phyloP scores from a whole-genome alignment of 2,113 vertebrate species.

The Uria lomvia region DNA sequence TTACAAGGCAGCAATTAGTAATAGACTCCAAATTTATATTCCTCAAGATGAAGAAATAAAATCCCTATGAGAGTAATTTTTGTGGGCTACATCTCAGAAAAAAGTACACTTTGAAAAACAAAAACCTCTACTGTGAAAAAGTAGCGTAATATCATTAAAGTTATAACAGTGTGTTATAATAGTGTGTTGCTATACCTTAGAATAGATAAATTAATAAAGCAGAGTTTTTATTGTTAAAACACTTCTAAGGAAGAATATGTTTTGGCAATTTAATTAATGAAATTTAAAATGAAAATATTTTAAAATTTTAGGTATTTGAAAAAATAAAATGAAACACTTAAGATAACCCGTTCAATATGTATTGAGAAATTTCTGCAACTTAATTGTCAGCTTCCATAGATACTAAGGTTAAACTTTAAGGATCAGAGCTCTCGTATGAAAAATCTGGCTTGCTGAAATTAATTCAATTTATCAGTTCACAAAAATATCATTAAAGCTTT shows the following conservation, averaged over 20 bases:
- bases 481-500: background rate
- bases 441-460: background rate
- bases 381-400: background rate
- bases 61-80: background rate
- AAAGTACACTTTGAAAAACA: background rate
- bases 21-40: constrained; percentile 52
- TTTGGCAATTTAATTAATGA: background rate
- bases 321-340: background rate
- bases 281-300: background rate
- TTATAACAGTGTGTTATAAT: background rate
- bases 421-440: background rate
- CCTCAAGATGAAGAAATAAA: constrained; percentile 41
- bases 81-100: background rate
- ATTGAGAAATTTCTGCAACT: background rate
- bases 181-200: background rate
- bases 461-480: background rate
- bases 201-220: background rate
- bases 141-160: background rate
- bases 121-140: background rate
- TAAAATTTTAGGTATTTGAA: background rate
- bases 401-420: background rate
- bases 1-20: constrained; percentile 59
- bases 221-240: background rate
- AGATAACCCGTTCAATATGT: background rate
- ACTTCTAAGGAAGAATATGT: background rate